Evolutionary conservation across 2,888 invertebrate genomes (phyloP).

Genomic region (Odontothrips loti): DNA sequence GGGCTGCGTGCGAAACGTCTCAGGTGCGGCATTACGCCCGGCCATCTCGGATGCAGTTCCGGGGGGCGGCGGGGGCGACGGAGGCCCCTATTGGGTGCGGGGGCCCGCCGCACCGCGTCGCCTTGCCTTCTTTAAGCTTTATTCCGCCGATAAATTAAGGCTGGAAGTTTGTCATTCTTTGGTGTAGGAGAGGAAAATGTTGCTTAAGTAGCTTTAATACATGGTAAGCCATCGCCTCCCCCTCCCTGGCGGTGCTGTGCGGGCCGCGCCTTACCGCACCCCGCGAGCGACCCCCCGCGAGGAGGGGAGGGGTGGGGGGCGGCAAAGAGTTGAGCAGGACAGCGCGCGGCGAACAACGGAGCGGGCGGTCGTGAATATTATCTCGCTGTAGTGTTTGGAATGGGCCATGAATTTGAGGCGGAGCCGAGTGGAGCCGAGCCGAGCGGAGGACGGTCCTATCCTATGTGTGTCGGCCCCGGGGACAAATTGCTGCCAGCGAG

Average conservation of each 20-base stretch:
- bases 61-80: too few relatives aligned
- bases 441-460: too few relatives aligned
- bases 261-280: neutral
- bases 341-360: neutral
- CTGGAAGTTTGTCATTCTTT: slow-evolving; percentile 23
- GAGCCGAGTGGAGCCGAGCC: neutral
- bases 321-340: neutral
- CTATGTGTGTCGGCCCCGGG: too few relatives aligned
- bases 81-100: neutral
- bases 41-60: too few relatives aligned
- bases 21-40: too few relatives aligned
- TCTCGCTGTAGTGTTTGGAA: neutral
- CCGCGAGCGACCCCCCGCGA: neutral
- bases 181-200: slow-evolving; percentile 15
- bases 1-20: too few relatives aligned
- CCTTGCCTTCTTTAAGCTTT: neutral
- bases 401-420: slow-evolving; percentile 1
- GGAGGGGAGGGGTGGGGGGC: neutral
- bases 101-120: neutral
- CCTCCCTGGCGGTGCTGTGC: neutral
- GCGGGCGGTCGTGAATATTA: neutral
- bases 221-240: slow-evolving; percentile 9
- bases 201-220: slow-evolving; percentile 24
- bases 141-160: neutral
- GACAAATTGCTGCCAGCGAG: too few relatives aligned